A percentile compares a stretch with the other conserved stretches of the same genome.
Evolutionary conservation across 1,140 invertebrate genomes (phyloP).

Genomic region (Calycopis cecrops): DNA sequence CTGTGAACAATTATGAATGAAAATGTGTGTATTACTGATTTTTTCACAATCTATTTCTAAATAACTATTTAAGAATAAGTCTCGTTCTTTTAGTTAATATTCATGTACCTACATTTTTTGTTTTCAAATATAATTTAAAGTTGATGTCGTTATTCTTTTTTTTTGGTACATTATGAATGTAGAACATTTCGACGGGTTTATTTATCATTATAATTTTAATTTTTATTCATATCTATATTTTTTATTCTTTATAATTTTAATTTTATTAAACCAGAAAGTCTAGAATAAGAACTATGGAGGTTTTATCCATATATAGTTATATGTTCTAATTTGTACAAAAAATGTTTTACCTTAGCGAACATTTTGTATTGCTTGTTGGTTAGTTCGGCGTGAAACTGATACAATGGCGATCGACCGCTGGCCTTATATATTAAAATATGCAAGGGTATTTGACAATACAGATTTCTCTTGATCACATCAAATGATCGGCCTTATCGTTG

Average conservation of each 20-base stretch:
- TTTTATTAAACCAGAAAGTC: too few relatives aligned
- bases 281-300: not conserved
- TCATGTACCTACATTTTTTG: not conserved
- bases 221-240: too few relatives aligned
- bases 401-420: constrained; percentile 27
- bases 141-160: too few relatives aligned
- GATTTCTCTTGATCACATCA: constrained; percentile 3
- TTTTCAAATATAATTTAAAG: too few relatives aligned
- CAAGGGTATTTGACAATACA: constrained; percentile 10
- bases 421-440: constrained; percentile 45
- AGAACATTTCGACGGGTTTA: too few relatives aligned
- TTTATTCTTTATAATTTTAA: too few relatives aligned
- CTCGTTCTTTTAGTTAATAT: not conserved
- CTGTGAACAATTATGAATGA: constrained; percentile 26
- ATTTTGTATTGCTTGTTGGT: constrained; percentile 26
- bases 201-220: too few relatives aligned
- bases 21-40: too few relatives aligned
- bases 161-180: too few relatives aligned
- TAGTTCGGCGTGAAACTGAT: constrained; percentile 38
- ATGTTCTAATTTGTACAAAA: too few relatives aligned
- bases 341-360: constrained; percentile 46
- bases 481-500: constrained; percentile 6
- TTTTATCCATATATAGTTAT: not conserved
- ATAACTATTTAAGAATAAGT: not conserved
- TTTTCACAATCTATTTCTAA: too few relatives aligned